Conservation (phyloP, 2,113 vertebrate genomes). For the Poecilia latipinna region DNA sequence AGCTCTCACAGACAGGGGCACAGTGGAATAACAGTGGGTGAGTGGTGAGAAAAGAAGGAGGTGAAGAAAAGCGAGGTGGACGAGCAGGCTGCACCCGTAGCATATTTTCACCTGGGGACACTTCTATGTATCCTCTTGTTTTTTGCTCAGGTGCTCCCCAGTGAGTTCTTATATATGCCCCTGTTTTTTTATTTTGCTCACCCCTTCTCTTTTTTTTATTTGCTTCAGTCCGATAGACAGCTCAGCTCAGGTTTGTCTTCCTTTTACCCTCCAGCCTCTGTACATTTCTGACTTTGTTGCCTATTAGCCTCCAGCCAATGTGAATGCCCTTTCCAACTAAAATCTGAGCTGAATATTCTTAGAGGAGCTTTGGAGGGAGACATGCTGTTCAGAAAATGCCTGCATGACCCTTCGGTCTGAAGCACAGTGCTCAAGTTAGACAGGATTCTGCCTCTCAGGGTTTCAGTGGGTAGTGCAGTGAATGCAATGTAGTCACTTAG, state of each 20-base stretch:
- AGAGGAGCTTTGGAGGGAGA: constrained; percentile 25
- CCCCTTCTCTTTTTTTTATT: not conserved
- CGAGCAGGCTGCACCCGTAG: constrained; percentile 28
- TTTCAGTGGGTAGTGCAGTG: constrained; percentile 28
- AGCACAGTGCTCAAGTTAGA: constrained; percentile 18
- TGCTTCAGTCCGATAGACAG: constrained; percentile 20
- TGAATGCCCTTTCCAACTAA: constrained; percentile 24
- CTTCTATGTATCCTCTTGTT: not conserved
- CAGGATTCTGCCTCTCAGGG: constrained; percentile 19
- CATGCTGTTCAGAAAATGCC: constrained; percentile 23
- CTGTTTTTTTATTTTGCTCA: not conserved
- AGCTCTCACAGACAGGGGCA: constrained; percentile 38
- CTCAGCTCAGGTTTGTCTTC: constrained; percentile 20
- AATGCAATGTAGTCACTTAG: constrained; percentile 53
- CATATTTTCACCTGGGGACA: constrained; percentile 19
- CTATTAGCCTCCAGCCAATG: constrained; percentile 46
- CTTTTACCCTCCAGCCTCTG: constrained; percentile 25
- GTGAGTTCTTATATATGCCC: not conserved
- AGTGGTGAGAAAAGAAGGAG: constrained; percentile 21
- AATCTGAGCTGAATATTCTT: constrained; percentile 32
- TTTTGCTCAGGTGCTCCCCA: not conserved
- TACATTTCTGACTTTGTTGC: constrained; percentile 37
- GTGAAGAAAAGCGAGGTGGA: not conserved
- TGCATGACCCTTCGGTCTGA: constrained; percentile 33
- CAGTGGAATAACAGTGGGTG: constrained; percentile 16